These are phyloP conservation scores for Plodia interpunctella DNA, from an alignment of 1,140 invertebrate genomes.

Conservation along the genomic window DNA sequence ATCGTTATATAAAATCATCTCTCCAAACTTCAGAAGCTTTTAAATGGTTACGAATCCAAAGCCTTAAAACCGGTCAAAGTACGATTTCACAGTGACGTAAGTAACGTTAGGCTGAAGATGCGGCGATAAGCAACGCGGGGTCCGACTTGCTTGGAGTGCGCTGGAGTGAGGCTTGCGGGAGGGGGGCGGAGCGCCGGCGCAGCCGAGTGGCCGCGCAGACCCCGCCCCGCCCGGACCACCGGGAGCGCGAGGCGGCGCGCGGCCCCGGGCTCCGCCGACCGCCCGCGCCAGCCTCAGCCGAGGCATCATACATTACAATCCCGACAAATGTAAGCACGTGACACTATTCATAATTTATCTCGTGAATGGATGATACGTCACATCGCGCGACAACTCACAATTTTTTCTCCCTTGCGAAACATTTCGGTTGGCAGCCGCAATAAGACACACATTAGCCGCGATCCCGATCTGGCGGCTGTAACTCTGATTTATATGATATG, in stretches of 20 bases:
- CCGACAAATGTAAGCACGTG: slow-evolving; percentile 45
- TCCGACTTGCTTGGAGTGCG: slow-evolving; percentile 19
- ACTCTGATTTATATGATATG: slow-evolving; percentile 55
- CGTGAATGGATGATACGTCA: slow-evolving; percentile 36
- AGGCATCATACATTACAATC: slow-evolving; percentile 28
- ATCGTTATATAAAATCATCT: slow-evolving; percentile 14
- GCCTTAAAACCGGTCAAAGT: slow-evolving; percentile 47
- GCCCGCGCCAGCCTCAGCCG: slow-evolving; percentile 9
- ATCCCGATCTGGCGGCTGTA: slow-evolving; percentile 5
- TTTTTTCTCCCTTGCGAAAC: slow-evolving; percentile 3
- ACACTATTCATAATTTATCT: slow-evolving; percentile 54
- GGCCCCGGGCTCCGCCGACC: slow-evolving; percentile 24
- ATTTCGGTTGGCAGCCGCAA: slow-evolving; percentile 1
- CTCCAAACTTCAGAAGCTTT: slow-evolving; percentile 22
- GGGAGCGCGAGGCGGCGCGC: slow-evolving; percentile 66
- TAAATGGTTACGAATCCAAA: slow-evolving; percentile 34
- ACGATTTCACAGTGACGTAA: slow-evolving; percentile 58
- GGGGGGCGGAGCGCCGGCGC: slow-evolving; percentile 36
- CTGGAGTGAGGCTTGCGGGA: slow-evolving; percentile 33
- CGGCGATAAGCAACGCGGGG: slow-evolving; percentile 56
- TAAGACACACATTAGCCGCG: background rate
- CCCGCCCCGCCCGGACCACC: slow-evolving; percentile 70
- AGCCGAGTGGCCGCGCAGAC: slow-evolving; percentile 62
- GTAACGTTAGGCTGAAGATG: slow-evolving; percentile 62
- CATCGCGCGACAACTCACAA: slow-evolving; percentile 12